phyloP scores from a whole-genome alignment of 1,140 invertebrate species.

The Drosophila obscura region DNA sequence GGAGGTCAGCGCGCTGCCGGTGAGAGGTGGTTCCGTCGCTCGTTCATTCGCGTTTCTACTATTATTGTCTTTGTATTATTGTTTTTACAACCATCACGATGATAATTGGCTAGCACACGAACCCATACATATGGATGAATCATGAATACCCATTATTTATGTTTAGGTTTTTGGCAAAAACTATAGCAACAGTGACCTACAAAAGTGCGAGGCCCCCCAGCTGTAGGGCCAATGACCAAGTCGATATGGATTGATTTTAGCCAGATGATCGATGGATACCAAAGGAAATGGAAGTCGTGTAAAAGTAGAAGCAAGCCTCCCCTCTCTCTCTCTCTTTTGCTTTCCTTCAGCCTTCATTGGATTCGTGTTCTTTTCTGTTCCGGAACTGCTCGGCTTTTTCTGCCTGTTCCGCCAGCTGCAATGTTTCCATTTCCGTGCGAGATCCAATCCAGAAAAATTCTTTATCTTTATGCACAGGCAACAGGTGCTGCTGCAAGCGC shows the following conservation, averaged over 20 bases:
- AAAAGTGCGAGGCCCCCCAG: conserved; percentile 28
- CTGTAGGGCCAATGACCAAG: conserved; percentile 29
- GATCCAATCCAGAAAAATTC: conserved; percentile 27
- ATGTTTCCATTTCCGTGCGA: conserved; percentile 51
- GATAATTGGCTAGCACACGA: conserved; percentile 9
- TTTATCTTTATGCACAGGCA: conserved; percentile 14
- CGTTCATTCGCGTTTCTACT: conserved; percentile 34
- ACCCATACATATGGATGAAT: conserved; percentile 39
- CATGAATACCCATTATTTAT: conserved; percentile 32
- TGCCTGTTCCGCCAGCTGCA: conserved; percentile 39
- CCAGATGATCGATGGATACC: conserved; percentile 29
- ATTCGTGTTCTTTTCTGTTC: conserved; percentile 9
- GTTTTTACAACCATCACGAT: conserved; percentile 33
- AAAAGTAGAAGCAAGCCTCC: conserved; percentile 37
- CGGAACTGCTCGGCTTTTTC: conserved; percentile 51
- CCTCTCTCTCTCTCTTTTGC: not conserved
- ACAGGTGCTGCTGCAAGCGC: conserved; percentile 16
- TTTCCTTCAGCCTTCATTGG: conserved; percentile 14
- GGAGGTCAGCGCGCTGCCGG: conserved; percentile 54
- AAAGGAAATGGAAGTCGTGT: not conserved
- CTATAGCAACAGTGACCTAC: conserved; percentile 58
- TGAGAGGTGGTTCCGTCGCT: conserved; percentile 30
- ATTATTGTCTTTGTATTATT: conserved; percentile 14
- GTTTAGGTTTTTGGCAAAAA: conserved; percentile 1
- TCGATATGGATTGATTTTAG: conserved; percentile 7